phyloP scores from a whole-genome alignment of 2,888 invertebrate genomes.

The Nomada hirtipes region DNA sequence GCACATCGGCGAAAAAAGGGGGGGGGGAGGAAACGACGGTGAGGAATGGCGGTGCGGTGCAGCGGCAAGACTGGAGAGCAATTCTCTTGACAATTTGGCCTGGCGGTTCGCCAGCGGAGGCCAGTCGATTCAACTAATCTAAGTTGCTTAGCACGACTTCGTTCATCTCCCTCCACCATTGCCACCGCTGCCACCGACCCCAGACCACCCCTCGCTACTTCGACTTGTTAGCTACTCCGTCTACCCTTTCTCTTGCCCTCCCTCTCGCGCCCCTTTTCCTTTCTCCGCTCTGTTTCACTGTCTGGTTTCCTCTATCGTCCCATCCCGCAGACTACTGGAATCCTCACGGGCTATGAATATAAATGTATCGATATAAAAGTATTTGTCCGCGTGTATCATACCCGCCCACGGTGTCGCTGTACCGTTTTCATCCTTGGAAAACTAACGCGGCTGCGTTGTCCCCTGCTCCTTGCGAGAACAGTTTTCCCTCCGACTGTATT shows the following conservation, averaged over 20 bases:
- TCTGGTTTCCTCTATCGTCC: not conserved
- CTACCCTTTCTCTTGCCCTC: slow-evolving; percentile 16
- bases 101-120: slow-evolving; percentile 80
- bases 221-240: slow-evolving; percentile 45
- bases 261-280: not conserved
- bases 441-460: slow-evolving; percentile 1
- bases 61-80: slow-evolving; percentile 70
- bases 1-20: slow-evolving; percentile 57
- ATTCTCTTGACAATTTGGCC: slow-evolving; percentile 80
- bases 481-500: too few relatives aligned
- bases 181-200: slow-evolving; percentile 59
- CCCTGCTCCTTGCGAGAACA: not conserved
- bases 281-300: slow-evolving; percentile 17
- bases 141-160: slow-evolving; percentile 82
- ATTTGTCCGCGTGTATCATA: slow-evolving; percentile 16
- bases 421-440: not conserved
- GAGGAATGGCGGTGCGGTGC: slow-evolving; percentile 57
- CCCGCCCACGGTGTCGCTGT: not conserved
- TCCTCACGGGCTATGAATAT: slow-evolving; percentile 51
- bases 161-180: slow-evolving; percentile 66
- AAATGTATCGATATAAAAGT: slow-evolving; percentile 47
- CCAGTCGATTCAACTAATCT: slow-evolving; percentile 83
- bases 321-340: not conserved
- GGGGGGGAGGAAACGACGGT: slow-evolving; percentile 47
- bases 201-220: slow-evolving; percentile 45